phyloP scores from a whole-genome alignment of 64 coral and sea anemone species.

The Montipora foliosa region DNA sequence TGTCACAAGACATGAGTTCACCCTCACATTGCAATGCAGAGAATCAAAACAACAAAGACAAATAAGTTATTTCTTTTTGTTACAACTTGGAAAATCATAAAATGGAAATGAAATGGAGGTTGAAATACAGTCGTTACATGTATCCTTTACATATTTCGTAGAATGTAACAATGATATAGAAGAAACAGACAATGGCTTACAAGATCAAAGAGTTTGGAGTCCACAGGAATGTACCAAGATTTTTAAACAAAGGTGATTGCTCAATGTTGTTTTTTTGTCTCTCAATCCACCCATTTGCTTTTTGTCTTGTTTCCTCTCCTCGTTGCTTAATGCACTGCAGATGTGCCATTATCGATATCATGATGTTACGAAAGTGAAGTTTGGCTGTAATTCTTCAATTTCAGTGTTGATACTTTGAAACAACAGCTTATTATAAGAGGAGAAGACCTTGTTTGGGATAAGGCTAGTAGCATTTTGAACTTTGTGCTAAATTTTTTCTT shows the following conservation, averaged over 20 bases:
- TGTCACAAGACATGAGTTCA: no score
- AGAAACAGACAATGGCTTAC: slow-evolving; percentile 66
- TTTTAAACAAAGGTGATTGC: slow-evolving; percentile 78
- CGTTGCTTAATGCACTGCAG: not conserved
- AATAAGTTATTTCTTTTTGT: no score
- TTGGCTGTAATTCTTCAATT: not conserved
- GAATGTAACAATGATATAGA: slow-evolving; percentile 56
- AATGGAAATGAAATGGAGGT: no score
- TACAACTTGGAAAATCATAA: no score
- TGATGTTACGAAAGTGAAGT: no score
- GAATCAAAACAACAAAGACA: no score
- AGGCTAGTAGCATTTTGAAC: slow-evolving; percentile 44
- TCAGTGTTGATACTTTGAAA: slow-evolving; percentile 83
- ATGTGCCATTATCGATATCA: not conserved
- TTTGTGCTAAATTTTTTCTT: not conserved
- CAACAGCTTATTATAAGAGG: slow-evolving; percentile 71
- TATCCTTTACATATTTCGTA: not conserved
- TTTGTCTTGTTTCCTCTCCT: not conserved
- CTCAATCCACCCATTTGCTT: not conserved
- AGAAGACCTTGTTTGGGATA: slow-evolving; percentile 96
- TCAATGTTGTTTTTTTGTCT: not conserved
- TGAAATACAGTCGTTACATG: not conserved
- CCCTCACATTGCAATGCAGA: no score
- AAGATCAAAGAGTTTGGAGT: slow-evolving; percentile 95
- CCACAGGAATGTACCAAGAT: slow-evolving; percentile 87